These are phyloP conservation scores for Elegia similella DNA, from an alignment of 2,888 invertebrate species.

Conservation along the genomic window DNA sequence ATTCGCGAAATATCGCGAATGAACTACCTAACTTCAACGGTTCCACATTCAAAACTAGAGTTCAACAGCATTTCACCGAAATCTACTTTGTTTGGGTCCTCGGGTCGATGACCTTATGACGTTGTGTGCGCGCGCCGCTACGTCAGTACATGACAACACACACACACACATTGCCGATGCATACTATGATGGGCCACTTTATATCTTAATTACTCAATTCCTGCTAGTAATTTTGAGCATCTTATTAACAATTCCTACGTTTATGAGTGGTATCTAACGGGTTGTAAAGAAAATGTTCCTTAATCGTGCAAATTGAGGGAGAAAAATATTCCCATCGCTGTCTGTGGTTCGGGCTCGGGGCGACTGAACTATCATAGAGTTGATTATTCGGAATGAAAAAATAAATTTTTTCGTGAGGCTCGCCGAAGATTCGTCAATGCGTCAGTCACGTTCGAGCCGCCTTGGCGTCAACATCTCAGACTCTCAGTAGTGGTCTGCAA, in stretches of 20 bases:
- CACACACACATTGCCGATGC: constrained; percentile 41
- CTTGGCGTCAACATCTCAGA: constrained; percentile 66
- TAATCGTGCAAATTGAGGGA: constrained; percentile 42
- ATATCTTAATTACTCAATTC: constrained; percentile 62
- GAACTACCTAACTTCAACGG: constrained; percentile 51
- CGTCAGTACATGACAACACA: constrained; percentile 54
- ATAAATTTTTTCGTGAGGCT: constrained; percentile 74
- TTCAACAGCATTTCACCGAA: constrained; percentile 81
- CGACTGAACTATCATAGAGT: constrained; percentile 77
- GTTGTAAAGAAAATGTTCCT: constrained; percentile 36
- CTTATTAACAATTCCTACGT: constrained; percentile 35
- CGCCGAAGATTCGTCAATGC: constrained; percentile 75
- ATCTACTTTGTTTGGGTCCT: constrained; percentile 80
- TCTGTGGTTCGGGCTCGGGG: constrained; percentile 50
- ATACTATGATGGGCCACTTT: constrained; percentile 54
- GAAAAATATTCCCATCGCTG: constrained; percentile 37
- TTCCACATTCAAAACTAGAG: constrained; percentile 73
- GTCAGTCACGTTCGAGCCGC: constrained; percentile 74
- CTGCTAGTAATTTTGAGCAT: constrained; percentile 42
- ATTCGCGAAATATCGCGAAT: constrained; percentile 60
- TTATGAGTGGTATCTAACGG: constrained; percentile 26
- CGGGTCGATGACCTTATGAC: constrained; percentile 74
- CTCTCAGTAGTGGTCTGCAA: constrained; percentile 57
- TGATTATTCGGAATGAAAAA: constrained; percentile 78
- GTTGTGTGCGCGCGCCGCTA: constrained; percentile 67